These are phyloP conservation scores for Unio pictorum DNA, from an alignment of 2,888 invertebrate genomes.

Conservation along the genomic window DNA sequence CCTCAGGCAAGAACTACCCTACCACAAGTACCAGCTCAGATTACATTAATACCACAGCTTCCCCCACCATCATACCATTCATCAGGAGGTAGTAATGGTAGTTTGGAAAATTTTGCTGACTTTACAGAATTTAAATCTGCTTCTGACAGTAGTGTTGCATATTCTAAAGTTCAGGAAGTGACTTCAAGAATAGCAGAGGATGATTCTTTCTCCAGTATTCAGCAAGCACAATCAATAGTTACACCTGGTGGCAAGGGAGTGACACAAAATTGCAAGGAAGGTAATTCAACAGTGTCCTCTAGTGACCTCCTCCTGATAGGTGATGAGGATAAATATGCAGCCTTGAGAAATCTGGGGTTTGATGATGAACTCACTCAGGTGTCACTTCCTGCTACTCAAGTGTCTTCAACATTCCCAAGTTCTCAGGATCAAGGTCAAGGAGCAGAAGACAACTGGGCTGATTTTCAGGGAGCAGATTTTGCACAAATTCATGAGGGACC, in stretches of 20 bases:
- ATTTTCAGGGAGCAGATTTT: conserved; percentile 26
- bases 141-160: conserved; percentile 11
- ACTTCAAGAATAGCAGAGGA: conserved; percentile 2
- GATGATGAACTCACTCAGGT: conserved; percentile 9
- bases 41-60: conserved; percentile 5
- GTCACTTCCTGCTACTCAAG: not conserved
- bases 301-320: conserved; percentile 40
- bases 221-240: conserved; percentile 1
- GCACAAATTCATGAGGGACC: no score
- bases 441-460: conserved; percentile 40
- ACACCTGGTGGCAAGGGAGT: not conserved
- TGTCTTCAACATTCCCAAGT: no score
- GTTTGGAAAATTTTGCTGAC: conserved; percentile 43
- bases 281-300: not conserved
- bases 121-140: conserved; percentile 61
- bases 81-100: conserved; percentile 7
- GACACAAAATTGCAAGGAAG: not conserved
- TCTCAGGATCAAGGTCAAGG: conserved; percentile 8
- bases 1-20: conserved; percentile 7
- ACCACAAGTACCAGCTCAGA: conserved; percentile 10
- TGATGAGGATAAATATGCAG: conserved; percentile 63
- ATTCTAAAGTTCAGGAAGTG: not conserved
- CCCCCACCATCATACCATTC: conserved; percentile 11
- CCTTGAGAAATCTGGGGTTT: conserved; percentile 46
- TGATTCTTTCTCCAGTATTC: conserved; percentile 1